Evolutionary conservation across 2,888 invertebrate genomes (phyloP).

Genomic region (Antheraea yamamai): DNA sequence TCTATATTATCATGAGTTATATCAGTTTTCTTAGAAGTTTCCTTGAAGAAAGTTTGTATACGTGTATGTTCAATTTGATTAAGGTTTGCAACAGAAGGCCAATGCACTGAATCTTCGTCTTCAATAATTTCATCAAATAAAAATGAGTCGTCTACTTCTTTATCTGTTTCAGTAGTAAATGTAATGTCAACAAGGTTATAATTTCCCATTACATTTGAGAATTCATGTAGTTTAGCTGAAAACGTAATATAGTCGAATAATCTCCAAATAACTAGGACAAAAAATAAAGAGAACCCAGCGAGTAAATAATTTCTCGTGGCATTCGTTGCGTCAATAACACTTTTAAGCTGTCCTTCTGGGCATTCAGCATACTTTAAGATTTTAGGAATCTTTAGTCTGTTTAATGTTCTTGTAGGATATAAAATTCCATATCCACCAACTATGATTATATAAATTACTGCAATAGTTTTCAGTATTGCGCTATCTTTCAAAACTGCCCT

Average conservation of each 20-base stretch:
- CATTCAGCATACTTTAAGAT: constrained; percentile 31
- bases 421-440: constrained; percentile 51
- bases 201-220: constrained; percentile 60
- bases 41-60: constrained; percentile 46
- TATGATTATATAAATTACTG: constrained; percentile 36
- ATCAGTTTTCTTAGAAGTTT: constrained; percentile 30
- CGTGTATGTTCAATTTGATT: constrained; percentile 42
- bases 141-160: constrained; percentile 31
- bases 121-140: constrained; percentile 31
- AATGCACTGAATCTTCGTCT: constrained; percentile 37
- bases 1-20: constrained; percentile 14
- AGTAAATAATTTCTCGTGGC: constrained; percentile 63
- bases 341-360: constrained; percentile 44
- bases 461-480: constrained; percentile 18
- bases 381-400: constrained; percentile 35
- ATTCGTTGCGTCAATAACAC: constrained; percentile 51
- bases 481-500: constrained; percentile 28
- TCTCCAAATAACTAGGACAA: constrained; percentile 53
- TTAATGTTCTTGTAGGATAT: constrained; percentile 50
- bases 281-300: constrained; percentile 61
- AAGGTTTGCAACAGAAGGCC: constrained; percentile 52
- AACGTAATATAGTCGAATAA: constrained; percentile 58
- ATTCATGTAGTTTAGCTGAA: constrained; percentile 65
- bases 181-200: constrained; percentile 58
- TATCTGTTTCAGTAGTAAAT: constrained; percentile 31